Conservation (phyloP, 2,797 vertebrate species). For the Sebastes reedi region DNA sequence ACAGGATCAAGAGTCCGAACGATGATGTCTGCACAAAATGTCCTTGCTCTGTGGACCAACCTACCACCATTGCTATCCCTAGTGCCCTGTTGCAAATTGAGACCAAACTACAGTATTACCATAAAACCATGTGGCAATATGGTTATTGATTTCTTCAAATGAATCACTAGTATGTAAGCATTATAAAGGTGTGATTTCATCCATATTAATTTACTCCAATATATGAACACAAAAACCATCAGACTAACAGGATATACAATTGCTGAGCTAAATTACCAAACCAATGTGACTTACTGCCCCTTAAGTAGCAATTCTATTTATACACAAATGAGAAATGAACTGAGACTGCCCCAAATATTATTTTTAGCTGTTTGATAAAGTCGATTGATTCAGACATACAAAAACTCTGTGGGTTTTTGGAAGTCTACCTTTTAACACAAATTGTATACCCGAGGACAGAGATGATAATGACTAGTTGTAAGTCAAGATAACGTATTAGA, state of each 20-base stretch:
- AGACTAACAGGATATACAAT: neutral
- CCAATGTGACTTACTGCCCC: neutral
- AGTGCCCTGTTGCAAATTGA: neutral
- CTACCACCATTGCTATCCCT: neutral
- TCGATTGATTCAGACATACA: too few relatives aligned
- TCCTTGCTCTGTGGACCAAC: neutral
- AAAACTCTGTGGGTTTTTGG: neutral
- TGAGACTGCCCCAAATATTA: neutral
- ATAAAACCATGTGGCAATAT: neutral
- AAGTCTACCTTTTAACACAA: neutral
- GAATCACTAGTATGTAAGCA: neutral
- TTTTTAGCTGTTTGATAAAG: neutral
- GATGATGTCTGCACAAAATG: neutral
- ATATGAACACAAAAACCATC: neutral
- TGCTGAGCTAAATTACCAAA: neutral
- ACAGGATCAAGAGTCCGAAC: neutral
- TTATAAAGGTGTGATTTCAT: neutral
- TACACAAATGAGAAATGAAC: constrained; percentile 2
- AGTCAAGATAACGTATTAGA: neutral
- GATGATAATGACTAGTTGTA: neutral
- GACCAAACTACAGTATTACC: neutral
- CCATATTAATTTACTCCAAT: neutral
- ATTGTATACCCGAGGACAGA: neutral
- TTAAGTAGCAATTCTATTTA: constrained; percentile 8
- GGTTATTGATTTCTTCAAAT: too few relatives aligned